Conservation (phyloP, 1,140 invertebrate genomes). For the Hydropsyche tenuis region DNA sequence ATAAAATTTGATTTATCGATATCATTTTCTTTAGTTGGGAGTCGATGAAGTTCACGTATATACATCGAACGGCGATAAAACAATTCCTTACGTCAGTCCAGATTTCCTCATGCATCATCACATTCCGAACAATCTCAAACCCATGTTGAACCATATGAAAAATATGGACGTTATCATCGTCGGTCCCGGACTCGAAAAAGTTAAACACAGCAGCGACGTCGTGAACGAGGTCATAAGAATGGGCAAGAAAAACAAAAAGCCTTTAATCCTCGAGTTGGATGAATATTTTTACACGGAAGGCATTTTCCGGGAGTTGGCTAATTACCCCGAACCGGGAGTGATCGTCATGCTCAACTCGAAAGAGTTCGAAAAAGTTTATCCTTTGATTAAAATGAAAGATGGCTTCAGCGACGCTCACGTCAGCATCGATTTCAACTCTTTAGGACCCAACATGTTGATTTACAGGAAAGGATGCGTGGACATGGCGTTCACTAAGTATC, state of each 20-base stretch:
- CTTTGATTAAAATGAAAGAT: constrained; percentile 26
- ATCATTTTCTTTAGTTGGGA: constrained; percentile 4
- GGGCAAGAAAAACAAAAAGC: constrained; percentile 63
- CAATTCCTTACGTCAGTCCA: neutral
- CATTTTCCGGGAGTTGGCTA: constrained; percentile 54
- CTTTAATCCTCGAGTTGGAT: constrained; percentile 81
- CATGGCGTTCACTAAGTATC: constrained; percentile 53
- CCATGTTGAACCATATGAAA: constrained; percentile 60
- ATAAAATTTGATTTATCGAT: neutral
- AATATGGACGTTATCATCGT: constrained; percentile 74
- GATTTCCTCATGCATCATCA: constrained; percentile 83
- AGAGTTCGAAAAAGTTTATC: constrained; percentile 65
- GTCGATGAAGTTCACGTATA: constrained; percentile 13
- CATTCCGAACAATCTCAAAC: constrained; percentile 62
- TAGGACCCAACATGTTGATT: constrained; percentile 36
- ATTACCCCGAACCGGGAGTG: constrained; percentile 54
- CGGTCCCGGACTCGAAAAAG: constrained; percentile 77
- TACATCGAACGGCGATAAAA: neutral
- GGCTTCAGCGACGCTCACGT: constrained; percentile 37
- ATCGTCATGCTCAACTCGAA: constrained; percentile 81
- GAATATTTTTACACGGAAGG: constrained; percentile 66
- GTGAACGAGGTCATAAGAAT: constrained; percentile 54
- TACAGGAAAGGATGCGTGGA: constrained; percentile 39
- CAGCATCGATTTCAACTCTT: constrained; percentile 28
- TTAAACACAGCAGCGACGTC: constrained; percentile 58